Evolutionary conservation across 2,113 vertebrate genomes (phyloP), one percentile per base, ranked within the genome.

Genomic region (Gobiocypris rarus): DNA sequence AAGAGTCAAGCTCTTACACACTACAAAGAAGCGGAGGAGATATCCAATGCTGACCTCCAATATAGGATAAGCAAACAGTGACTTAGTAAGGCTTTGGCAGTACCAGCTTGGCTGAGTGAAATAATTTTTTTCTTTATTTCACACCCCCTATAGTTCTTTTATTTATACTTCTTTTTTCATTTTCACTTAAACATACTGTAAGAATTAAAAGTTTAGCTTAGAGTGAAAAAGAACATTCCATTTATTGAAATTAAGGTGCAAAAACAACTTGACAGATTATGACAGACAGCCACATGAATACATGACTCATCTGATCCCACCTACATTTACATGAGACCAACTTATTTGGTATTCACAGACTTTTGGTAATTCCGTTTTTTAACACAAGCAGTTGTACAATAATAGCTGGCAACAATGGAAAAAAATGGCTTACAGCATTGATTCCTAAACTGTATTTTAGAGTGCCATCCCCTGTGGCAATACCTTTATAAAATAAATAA

Each of bases 61-160:
- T 82, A 86, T 50, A 81, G 82, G 80, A 86, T 75, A 59, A 88
- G 89, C 74, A 85, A 87, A 86, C 63, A 38, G 31, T 7, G 61
- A 41, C 17, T 59, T 43, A 22, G 69, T 61, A 45, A 22, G 38
- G 73, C 73, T 75, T 75, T 75, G 48, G 24, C 45, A 74, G 41
- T 52, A 3, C 15, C 24, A n/a, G 70, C 38, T 43, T 24, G n/a
- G 34, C 52, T 82, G 24, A 34, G 11, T 74, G 11, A n/a, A 2
- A 31, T 43, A 81, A 11, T 31, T 50, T 54, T 41, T 58, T 82
- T 7, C 22, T n/a, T n/a, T n/a, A 15, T 59, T 58, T 69, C 45
- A 74, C 9, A 69, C 48, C 22, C 43, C 9, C 24, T 31, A 31
- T 50, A 31, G 73, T 75, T 75, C 48, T 75, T 74, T 75, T 52